Evolutionary conservation across 2,888 invertebrate genomes (phyloP), one percentile per base, ranked within the genome.

Genomic region (Tuta absoluta): DNA sequence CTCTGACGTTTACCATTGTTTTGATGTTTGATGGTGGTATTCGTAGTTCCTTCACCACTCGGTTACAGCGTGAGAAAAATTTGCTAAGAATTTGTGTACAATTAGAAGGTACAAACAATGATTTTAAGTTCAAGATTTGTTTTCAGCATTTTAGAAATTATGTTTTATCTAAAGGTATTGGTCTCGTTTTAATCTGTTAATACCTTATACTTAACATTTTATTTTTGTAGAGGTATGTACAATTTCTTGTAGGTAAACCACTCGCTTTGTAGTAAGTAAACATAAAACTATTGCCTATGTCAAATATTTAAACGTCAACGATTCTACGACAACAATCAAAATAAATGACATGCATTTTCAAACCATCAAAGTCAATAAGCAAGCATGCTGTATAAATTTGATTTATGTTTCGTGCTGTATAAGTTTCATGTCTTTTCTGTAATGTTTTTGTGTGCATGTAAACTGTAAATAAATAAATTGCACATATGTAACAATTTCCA

Each of bases 1-100:
- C 77, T 76, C 72, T 79, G 87, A 80, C 84, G 81, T 87, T 86
- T 74, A 75, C 81, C 74, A 83, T 81, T 79, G 80, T 89, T 90
- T 87, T 89, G 86, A 89, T 89, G 87, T 89, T 86, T 86, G 72
- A 66, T 68, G 33, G 33, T 33, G 33, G 69, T 74, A 77, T 79
- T 78, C 48, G 63, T 67, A 68, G 45, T 63, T 41, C 61, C n/a
- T 11, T 23, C 28, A 37, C 23, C 5, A 41, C 14, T 23, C 23
- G n/a, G 12, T 45, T 48, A 23, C 51, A 49, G 58, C 38, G 62
- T 64, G 62, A 45, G 67, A 66, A 67, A 0, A 1, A 3, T n/a
- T 45, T 45, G n/a, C 45, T 45, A n/a, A 8, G 45, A 45, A 17
- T 2, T n/a, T 17, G n/a, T 17, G 8, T n/a, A n/a, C n/a, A 7